Base-by-base conservation (phyloP, 2,888 invertebrate species). In the Abrostola tripartita region DNA sequence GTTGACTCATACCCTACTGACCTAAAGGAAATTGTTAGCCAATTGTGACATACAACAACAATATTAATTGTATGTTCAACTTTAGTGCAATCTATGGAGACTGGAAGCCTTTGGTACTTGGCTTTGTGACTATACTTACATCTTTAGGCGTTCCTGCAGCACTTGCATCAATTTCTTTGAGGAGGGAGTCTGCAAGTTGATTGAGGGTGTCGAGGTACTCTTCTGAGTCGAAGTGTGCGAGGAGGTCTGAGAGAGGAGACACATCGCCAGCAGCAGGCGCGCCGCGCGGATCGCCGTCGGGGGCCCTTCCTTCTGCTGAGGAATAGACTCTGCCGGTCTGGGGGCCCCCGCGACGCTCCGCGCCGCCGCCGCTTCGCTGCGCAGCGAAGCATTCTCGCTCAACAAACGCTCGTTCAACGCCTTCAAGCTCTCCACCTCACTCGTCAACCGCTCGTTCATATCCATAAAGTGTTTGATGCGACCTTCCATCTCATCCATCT, bases 261-360 rank as follows among this genome's bases (percentile, higher is more conserved):
- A 97, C 89, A 97, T 95, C 95, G 97, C 95, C 90, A 97, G 96
- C 95, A 96, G 96, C 96, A 96, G 95, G 80, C 97, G 96, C 55
- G 96, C 96, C 96, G 95, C 95, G 95, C 95, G 95, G 93, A 95
- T 92, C 95, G 96, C 96, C 96, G 96, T 92, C 95, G 96, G 96
- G 92, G 95, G 95, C 96, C 95, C 96, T 96, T 96, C 97, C 96
- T 98, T 98, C 99, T 98, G 97, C 99, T 96, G 99, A 99, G 98
- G 98, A 96, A 95, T 94, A 97, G 97, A 97, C 96, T 95, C 97
- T 95, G 97, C 97, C 90, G 97, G 97, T 97, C 97, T 96, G 88
- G 90, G 95, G 95, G 95, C 94, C 92, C 95, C 96, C 95, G 95
- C 95, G 95, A 96, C 96, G 95, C 95, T 96, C 95, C 95, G 91